These are phyloP conservation scores for Mormyrus lacerda DNA, from an alignment of 2,113 vertebrate genomes.

Conservation along the genomic window DNA sequence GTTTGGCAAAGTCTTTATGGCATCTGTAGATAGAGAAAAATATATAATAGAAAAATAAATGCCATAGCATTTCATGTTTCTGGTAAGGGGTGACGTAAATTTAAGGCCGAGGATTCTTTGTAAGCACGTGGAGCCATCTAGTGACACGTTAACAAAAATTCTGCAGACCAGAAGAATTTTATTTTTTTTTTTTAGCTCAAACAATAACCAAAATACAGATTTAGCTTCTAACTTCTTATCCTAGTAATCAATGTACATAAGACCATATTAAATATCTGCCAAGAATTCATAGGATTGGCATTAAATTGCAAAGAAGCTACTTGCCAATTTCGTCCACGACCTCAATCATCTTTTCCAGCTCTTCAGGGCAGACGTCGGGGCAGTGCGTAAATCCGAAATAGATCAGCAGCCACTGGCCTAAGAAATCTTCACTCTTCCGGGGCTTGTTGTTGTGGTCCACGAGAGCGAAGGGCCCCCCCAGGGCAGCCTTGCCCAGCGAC, in stretches of 20 bases:
- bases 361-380: conserved; percentile 94
- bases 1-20: conserved; percentile 72
- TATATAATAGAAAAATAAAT: no score
- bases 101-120: neutral
- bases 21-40: conserved; percentile 57
- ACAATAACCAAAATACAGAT: neutral
- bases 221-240: neutral
- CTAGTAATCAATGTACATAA: neutral
- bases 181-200: neutral
- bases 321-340: conserved; percentile 89
- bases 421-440: conserved; percentile 70
- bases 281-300: neutral
- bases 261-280: neutral
- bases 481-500: conserved; percentile 74
- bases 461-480: conserved; percentile 89
- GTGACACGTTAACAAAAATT: neutral
- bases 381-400: conserved; percentile 98
- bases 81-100: neutral
- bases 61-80: neutral
- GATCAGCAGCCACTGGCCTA: conserved; percentile 86
- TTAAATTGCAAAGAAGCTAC: neutral
- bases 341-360: conserved; percentile 91
- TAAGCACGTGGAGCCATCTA: neutral
- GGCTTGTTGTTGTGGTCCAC: conserved; percentile 71
- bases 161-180: neutral